Evolutionary conservation across 2,797 vertebrate species (phyloP), one percentile per base, ranked within the genome.

Genomic region (Gymnoscopelus microlampas): DNA sequence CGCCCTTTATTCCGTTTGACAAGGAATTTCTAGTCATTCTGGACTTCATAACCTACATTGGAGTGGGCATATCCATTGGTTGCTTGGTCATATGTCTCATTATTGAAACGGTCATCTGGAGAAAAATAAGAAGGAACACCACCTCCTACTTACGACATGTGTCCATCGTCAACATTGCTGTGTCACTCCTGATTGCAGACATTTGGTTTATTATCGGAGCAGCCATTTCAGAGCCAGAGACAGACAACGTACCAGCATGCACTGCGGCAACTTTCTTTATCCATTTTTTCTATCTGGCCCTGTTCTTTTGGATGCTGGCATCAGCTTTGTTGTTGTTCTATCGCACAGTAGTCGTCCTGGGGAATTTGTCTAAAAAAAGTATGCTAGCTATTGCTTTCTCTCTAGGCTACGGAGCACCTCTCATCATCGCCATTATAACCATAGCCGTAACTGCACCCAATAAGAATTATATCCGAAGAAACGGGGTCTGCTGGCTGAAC

Each of bases 241-340:
- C 12, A 0, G 83, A 87, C 65, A 88, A 79, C 0, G 68, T 79
- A 14, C 72, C 54, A 0, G 5, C 91, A 55, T 99, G 97, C 56
- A 87, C 84, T 44, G 68, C 95, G 0, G 89, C 92, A 44, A 95
- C 96, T 0, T 98, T 98, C 84, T 98, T 98, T 50, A 94, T 95
- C 64, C 97, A 99, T 67, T 93, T 97, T 49, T 97, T 97, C 87
- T 99, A 98, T 77, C 93, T 99, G 14, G 94, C 95, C 0, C 86
- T 96, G 57, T 98, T 98, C 73, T 98, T 98, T 86, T 99, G 97
- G 97, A 98, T 98, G 96, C 81, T 99, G 6, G 89, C 94, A 0
- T 94, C 95, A 59, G 96, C 92, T 8, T 87, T 98, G 60, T 92
- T 98, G 79, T 90, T 99, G 49, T 90, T 98, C 53, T 97, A 98